Evolutionary conservation across 2,888 invertebrate genomes (phyloP), one percentile per base, ranked within the genome.

Genomic region (Clitarchus hookeri): DNA sequence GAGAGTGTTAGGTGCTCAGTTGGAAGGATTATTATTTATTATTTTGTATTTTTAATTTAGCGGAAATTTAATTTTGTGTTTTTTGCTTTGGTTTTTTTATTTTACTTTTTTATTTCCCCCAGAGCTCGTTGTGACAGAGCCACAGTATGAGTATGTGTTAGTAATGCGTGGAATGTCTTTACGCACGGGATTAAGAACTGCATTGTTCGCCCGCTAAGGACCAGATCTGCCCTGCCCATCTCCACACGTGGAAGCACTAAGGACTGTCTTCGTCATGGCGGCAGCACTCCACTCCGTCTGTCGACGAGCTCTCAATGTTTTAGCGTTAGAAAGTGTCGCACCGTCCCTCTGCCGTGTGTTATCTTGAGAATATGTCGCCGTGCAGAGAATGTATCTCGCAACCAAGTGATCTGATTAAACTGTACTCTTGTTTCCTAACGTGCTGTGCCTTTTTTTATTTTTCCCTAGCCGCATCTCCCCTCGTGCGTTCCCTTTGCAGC

Each of bases 391-490:
- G 65, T 65, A 65, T n/a, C 23, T 65, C 65, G n/a, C 65, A 19
- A 65, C 19, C 65, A 65, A 9, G 23, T 65, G 65, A n/a, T 65
- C n/a, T 65, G 16, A 65, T n/a, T 65, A 65, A 65, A 65, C 53
- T 65, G n/a, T 65, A 65, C 65, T 65, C 65, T 65, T 65, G 65
- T 65, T 65, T 65, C 65, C 65, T 65, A 65, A 65, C n/a, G 65
- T n/a, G 19, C 1, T 8, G 19, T 65, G 19, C 16, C 1, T 65
- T 65, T 23, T 65, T 23, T 65, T n/a, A 4, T 12, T 65, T 48
- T 1, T 48, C 4, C 4, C 36, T 4, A 53, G 19, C 0, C 19
- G n/a, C 16, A n/a, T 16, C n/a, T 65, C n/a, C 65, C 65, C n/a
- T 8, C 16, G 65, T 23, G 65, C 16, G 8, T 19, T 16, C 19